phyloP scores from a whole-genome alignment of 2,113 vertebrate species.

The Callopanchax toddi region DNA sequence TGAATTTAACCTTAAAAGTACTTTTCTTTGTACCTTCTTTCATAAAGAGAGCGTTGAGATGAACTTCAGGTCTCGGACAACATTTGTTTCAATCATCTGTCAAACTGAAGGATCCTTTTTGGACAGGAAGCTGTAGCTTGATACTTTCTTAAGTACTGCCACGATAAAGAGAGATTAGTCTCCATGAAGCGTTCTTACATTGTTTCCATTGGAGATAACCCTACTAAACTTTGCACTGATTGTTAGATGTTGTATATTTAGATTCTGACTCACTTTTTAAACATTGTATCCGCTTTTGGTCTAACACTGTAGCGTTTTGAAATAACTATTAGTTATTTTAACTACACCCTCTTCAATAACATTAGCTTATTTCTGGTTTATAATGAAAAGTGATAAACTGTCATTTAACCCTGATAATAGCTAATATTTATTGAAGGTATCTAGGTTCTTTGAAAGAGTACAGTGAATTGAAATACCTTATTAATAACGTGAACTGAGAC shows the following conservation, averaged over 20 bases:
- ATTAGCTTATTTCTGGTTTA: too few species aligned
- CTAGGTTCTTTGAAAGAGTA: too few species aligned
- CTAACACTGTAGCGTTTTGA: too few species aligned
- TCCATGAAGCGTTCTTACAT: conserved; percentile 26
- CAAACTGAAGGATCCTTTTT: conserved; percentile 33
- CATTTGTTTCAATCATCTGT: conserved; percentile 41
- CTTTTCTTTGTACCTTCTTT: not conserved
- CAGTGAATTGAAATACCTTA: too few species aligned
- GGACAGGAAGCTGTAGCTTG: conserved; percentile 38
- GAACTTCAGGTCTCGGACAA: conserved; percentile 19
- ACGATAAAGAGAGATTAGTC: conserved; percentile 34
- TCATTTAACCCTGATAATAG: too few species aligned
- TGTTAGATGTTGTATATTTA: conserved; percentile 47
- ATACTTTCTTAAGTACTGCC: too few species aligned
- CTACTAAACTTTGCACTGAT: conserved; percentile 10
- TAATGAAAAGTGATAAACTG: too few species aligned
- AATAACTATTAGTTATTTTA: too few species aligned
- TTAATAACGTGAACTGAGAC: too few species aligned
- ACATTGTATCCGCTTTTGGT: conserved; percentile 19
- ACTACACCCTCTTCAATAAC: too few species aligned
- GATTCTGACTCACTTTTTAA: conserved; percentile 46
- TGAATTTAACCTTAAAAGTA: conserved; percentile 12
- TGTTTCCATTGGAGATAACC: conserved; percentile 49
- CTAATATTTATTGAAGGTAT: too few species aligned
- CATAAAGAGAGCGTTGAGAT: conserved; percentile 14